These are phyloP conservation scores for Temnothorax curvispinosus DNA, from an alignment of 1,140 invertebrate genomes.

Conservation along the genomic window DNA sequence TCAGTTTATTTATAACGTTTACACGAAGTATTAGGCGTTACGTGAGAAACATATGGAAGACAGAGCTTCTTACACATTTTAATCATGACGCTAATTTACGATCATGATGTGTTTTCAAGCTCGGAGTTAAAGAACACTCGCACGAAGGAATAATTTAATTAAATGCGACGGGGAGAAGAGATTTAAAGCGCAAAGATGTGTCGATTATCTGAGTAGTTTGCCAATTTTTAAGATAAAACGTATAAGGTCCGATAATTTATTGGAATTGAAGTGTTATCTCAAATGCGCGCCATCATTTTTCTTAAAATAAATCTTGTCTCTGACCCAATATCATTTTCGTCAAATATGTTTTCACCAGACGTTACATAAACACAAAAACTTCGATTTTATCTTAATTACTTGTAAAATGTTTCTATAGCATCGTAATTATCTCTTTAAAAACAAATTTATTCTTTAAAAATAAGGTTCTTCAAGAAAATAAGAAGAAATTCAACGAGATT, in stretches of 20 bases:
- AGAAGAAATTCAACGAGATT: neutral
- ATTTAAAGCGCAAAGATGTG: neutral
- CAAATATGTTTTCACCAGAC: neutral
- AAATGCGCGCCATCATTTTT: neutral
- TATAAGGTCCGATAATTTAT: neutral
- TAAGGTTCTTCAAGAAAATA: neutral
- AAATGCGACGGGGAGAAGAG: neutral
- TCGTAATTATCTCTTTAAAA: neutral
- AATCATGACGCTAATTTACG: neutral
- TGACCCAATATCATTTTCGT: neutral
- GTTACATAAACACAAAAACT: neutral
- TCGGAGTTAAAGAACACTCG: neutral
- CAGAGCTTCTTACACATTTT: neutral
- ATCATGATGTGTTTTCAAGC: neutral
- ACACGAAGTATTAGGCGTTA: neutral
- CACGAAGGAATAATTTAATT: neutral
- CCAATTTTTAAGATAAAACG: conserved; percentile 1
- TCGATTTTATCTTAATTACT: neutral
- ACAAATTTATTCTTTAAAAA: neutral
- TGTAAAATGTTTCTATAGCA: neutral
- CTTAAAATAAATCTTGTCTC: conserved; percentile 20
- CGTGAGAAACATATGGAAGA: conserved; percentile 30
- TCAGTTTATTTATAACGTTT: conserved; percentile 10
- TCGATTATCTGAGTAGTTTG: neutral
- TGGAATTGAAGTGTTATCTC: neutral